A percentile compares a stretch with the other conserved stretches of the same genome.
These are phyloP conservation scores for Epinephelus fuscoguttatus DNA, from an alignment of 2,113 vertebrate genomes.

Conservation along the genomic window DNA sequence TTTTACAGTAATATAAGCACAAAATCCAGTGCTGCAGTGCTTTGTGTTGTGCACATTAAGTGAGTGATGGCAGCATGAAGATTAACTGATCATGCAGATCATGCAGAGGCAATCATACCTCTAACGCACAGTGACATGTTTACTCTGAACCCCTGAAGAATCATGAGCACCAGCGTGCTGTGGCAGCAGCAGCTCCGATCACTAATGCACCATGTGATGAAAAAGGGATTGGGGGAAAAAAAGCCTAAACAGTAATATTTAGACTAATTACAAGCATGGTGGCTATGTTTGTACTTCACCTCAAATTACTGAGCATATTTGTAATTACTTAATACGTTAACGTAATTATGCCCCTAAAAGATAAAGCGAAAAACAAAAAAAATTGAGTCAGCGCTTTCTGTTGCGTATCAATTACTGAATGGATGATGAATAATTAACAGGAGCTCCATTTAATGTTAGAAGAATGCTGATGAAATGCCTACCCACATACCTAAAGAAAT, in stretches of 20 bases:
- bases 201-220: conserved; percentile 35
- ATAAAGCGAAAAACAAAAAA: conserved; percentile 37
- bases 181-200: conserved; percentile 17
- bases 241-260: background rate
- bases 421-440: conserved; percentile 78
- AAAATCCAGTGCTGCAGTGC: background rate
- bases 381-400: conserved; percentile 50
- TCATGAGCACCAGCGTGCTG: conserved; percentile 23
- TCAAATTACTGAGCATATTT: conserved; percentile 18
- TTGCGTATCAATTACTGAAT: conserved; percentile 64
- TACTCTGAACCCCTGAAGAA: conserved; percentile 51
- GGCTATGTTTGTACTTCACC: conserved; percentile 8
- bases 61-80: conserved; percentile 24
- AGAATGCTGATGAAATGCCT: conserved; percentile 73
- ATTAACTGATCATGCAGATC: conserved; percentile 53
- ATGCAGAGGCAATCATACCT: conserved; percentile 40
- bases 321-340: conserved; percentile 31
- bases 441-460: conserved; percentile 62
- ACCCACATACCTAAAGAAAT: conserved; percentile 64
- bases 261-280: conserved; percentile 8
- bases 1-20: background rate
- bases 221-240: conserved; percentile 20
- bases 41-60: conserved; percentile 17
- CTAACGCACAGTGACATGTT: conserved; percentile 63
- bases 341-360: conserved; percentile 25